A percentile compares a stretch with the other conserved stretches of the same genome.
phyloP scores from a whole-genome alignment of 2,113 vertebrate species.

The Prietella phreatophila region DNA sequence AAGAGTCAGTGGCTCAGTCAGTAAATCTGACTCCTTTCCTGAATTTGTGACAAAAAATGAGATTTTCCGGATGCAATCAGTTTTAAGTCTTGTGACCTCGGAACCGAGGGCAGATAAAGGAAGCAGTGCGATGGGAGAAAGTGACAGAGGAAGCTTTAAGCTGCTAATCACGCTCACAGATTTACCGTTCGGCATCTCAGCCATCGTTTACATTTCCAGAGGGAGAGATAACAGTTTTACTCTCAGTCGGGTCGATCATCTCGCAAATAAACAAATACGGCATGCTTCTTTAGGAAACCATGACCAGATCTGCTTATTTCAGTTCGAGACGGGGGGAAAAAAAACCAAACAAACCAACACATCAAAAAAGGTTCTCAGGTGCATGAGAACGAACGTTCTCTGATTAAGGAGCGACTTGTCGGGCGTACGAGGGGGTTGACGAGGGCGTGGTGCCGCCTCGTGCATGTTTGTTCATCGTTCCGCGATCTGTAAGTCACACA shows the following conservation, averaged over 20 bases:
- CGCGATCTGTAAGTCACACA: neutral
- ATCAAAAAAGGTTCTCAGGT: constrained; percentile 7
- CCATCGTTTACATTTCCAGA: constrained; percentile 61
- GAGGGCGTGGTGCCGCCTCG: neutral
- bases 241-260: constrained; percentile 69
- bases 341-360: neutral
- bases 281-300: constrained; percentile 64
- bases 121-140: constrained; percentile 52
- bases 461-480: neutral
- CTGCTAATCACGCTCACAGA: constrained; percentile 57
- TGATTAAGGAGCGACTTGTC: neutral
- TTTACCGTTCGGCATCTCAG: constrained; percentile 64
- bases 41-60: constrained; percentile 56
- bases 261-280: constrained; percentile 72
- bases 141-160: constrained; percentile 62
- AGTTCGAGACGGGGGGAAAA: neutral
- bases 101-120: constrained; percentile 62
- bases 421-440: neutral
- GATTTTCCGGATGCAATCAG: constrained; percentile 55
- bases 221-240: constrained; percentile 67
- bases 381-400: neutral
- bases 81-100: constrained; percentile 61
- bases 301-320: constrained; percentile 50
- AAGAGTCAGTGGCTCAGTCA: constrained; percentile 24
- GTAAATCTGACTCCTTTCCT: constrained; percentile 20